Evolutionary conservation across 2,797 vertebrate species (phyloP).

Genomic region (Zalophus californianus): DNA sequence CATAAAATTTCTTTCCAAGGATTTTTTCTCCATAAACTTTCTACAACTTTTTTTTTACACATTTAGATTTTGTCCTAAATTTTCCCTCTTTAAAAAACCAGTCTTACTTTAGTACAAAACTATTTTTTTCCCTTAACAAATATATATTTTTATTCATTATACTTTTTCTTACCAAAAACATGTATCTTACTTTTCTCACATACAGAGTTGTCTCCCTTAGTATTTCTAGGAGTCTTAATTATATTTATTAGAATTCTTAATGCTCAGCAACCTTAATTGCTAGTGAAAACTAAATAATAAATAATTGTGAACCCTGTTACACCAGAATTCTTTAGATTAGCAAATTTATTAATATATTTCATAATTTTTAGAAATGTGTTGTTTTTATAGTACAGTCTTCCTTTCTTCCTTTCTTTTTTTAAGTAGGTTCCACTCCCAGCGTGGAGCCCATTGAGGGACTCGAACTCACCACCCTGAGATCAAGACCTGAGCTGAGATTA

Average conservation of each 20-base stretch:
- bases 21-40: background rate
- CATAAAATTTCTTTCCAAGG: background rate
- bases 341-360: background rate
- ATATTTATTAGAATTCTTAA: background rate
- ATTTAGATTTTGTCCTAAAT: background rate
- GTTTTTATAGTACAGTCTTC: background rate
- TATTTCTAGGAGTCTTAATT: background rate
- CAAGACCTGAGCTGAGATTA: background rate
- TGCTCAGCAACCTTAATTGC: background rate
- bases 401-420: background rate
- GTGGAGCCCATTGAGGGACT: background rate
- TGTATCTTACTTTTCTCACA: background rate
- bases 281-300: background rate
- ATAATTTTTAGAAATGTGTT: background rate
- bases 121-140: background rate
- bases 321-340: background rate
- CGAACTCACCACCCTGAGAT: background rate
- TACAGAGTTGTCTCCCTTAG: background rate
- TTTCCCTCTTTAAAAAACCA: background rate
- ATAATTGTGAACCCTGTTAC: background rate
- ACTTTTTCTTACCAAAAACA: background rate
- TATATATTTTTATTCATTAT: background rate
- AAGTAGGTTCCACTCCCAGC: background rate
- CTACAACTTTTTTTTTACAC: background rate
- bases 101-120: background rate